A percentile compares a stretch with the other conserved stretches of the same genome.
Evolutionary conservation across 1,140 invertebrate species (phyloP).

Genomic region (Aphelenchoides fujianensis): DNA sequence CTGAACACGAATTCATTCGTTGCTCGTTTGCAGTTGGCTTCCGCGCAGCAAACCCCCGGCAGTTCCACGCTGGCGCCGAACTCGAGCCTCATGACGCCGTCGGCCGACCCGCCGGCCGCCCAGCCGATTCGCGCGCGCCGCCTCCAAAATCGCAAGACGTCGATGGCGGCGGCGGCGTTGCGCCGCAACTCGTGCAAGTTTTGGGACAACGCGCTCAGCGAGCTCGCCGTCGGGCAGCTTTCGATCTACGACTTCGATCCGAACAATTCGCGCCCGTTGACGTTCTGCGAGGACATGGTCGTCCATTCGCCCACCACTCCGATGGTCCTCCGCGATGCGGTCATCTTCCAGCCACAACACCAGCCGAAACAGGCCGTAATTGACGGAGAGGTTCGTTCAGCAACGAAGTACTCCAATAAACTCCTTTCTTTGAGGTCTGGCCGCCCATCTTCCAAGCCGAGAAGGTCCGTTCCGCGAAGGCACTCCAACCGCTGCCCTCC

Average conservation of each 20-base stretch:
- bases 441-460: conserved; percentile 59
- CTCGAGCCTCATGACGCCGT: neutral
- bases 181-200: conserved; percentile 8
- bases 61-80: conserved; percentile 35
- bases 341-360: conserved; percentile 45
- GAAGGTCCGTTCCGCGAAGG: conserved; percentile 57
- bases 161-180: neutral
- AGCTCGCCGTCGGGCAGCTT: neutral
- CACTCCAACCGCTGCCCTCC: conserved; percentile 30
- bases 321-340: neutral
- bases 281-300: conserved; percentile 16
- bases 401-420: neutral
- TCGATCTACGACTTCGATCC: conserved; percentile 2
- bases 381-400: conserved; percentile 44
- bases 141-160: neutral
- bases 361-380: conserved; percentile 57
- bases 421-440: conserved; percentile 45
- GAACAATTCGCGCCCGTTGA: neutral
- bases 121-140: neutral
- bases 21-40: conserved; percentile 30
- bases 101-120: neutral
- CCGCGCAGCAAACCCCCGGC: too few relatives aligned
- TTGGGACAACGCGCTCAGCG: neutral
- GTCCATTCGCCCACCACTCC: neutral
- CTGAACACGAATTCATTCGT: too few relatives aligned